A percentile compares a stretch with the other conserved stretches of the same genome.
phyloP scores from a whole-genome alignment of 2,113 vertebrate species.

The Tachysurus fulvidraco region DNA sequence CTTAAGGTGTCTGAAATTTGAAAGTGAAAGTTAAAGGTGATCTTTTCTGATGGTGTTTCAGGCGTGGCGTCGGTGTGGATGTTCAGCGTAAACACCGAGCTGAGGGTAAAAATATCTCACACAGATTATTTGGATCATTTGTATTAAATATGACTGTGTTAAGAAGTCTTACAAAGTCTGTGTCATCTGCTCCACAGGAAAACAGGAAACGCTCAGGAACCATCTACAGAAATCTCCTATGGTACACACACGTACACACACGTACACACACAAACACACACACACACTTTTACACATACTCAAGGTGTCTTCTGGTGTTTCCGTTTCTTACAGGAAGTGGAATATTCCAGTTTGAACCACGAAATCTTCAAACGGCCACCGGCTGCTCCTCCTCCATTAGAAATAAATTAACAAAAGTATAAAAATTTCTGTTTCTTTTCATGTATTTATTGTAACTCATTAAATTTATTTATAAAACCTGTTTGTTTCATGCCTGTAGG shows the following conservation, averaged over 20 bases:
- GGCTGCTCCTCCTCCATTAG: neutral
- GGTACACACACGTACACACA: neutral
- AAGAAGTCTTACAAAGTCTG: neutral
- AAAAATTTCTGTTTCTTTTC: neutral
- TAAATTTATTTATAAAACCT: neutral
- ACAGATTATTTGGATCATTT: neutral
- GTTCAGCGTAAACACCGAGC: neutral
- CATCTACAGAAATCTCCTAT: neutral
- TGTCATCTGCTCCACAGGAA: neutral
- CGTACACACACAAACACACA: neutral
- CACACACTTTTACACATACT: neutral
- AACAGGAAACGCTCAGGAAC: neutral
- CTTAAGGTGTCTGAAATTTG: neutral
- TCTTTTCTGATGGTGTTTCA: neutral
- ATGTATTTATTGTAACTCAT: neutral
- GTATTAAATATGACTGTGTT: neutral
- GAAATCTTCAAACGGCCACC: neutral
- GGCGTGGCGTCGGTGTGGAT: neutral
- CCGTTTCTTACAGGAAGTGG: neutral
- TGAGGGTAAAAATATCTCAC: neutral
- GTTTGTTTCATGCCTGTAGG: neutral
- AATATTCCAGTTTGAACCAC: constrained; percentile 17
- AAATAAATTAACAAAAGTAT: neutral
- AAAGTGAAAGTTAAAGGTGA: neutral
- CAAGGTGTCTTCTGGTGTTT: neutral